Conservation (phyloP, 2,113 vertebrate genomes). For the Gymnogyps californianus region DNA sequence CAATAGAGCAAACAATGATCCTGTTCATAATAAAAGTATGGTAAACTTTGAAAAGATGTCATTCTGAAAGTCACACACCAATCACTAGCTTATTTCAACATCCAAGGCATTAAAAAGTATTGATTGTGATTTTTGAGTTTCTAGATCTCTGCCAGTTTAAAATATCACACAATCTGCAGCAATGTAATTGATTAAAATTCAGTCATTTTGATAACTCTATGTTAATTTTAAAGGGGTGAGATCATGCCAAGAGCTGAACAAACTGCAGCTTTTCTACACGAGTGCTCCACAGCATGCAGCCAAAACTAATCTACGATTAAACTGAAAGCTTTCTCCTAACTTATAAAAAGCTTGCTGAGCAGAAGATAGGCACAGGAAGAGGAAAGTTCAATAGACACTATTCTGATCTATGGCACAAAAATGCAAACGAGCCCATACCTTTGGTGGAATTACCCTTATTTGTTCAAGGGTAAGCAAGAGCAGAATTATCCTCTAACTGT, state of each 20-base stretch:
- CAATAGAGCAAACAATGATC: neutral
- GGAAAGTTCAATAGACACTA: neutral
- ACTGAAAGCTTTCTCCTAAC: neutral
- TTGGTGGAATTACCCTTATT: neutral
- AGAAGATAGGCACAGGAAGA: neutral
- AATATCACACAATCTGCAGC: neutral
- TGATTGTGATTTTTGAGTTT: neutral
- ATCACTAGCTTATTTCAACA: neutral
- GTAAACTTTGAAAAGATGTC: neutral
- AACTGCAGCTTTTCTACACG: neutral
- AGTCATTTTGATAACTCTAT: neutral
- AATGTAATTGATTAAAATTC: neutral
- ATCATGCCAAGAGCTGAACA: neutral
- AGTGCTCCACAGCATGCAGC: neutral
- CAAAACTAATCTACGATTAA: neutral
- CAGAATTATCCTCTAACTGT: neutral
- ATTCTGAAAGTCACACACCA: neutral
- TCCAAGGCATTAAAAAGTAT: neutral
- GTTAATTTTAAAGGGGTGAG: neutral
- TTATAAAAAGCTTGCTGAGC: neutral
- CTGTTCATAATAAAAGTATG: neutral
- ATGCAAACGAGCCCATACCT: neutral
- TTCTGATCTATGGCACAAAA: neutral
- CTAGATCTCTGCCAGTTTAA: neutral
- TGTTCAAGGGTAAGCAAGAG: neutral